A percentile compares a stretch with the other conserved stretches of the same genome.
phyloP scores from a whole-genome alignment of 1,140 invertebrate genomes.

The Aradophagus sp. region DNA sequence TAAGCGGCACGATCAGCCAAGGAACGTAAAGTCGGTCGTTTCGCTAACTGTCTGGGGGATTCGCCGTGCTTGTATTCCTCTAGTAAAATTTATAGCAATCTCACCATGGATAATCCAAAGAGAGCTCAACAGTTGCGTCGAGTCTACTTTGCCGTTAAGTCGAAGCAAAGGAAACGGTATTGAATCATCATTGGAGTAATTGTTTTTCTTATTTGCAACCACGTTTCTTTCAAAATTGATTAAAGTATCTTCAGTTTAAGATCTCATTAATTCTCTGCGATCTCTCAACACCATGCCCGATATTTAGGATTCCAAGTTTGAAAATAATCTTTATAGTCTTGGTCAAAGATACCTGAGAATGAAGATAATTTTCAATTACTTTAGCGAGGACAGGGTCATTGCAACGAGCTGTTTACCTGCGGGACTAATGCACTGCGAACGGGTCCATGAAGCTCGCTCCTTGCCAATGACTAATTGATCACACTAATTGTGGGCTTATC shows the following conservation, averaged over 20 bases:
- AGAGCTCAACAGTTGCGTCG: too few relatives aligned
- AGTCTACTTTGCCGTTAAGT: not conserved
- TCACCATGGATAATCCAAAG: too few relatives aligned
- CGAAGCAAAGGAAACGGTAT: constrained; percentile 4
- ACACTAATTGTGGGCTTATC: too few relatives aligned
- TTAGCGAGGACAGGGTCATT: constrained; percentile 26
- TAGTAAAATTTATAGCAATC: too few relatives aligned
- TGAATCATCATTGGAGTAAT: constrained; percentile 18
- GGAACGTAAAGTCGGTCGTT: too few relatives aligned
- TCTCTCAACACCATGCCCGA: constrained; percentile 23
- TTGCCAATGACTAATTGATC: too few relatives aligned
- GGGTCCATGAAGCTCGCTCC: too few relatives aligned
- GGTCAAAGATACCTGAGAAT: constrained; percentile 15
- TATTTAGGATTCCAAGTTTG: too few relatives aligned
- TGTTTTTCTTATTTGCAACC: constrained; percentile 35
- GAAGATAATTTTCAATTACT: constrained; percentile 53
- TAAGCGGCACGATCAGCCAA: too few relatives aligned
- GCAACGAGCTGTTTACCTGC: constrained; percentile 40
- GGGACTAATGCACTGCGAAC: constrained; percentile 8
- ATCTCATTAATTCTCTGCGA: constrained; percentile 37
- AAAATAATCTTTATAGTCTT: constrained; percentile 34
- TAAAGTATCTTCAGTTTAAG: constrained; percentile 32
- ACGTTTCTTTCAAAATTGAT: constrained; percentile 26
- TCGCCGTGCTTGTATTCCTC: too few relatives aligned
- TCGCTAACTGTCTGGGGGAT: too few relatives aligned